phyloP scores from a whole-genome alignment of 1,140 invertebrate species.

The Lepidostoma basale region DNA sequence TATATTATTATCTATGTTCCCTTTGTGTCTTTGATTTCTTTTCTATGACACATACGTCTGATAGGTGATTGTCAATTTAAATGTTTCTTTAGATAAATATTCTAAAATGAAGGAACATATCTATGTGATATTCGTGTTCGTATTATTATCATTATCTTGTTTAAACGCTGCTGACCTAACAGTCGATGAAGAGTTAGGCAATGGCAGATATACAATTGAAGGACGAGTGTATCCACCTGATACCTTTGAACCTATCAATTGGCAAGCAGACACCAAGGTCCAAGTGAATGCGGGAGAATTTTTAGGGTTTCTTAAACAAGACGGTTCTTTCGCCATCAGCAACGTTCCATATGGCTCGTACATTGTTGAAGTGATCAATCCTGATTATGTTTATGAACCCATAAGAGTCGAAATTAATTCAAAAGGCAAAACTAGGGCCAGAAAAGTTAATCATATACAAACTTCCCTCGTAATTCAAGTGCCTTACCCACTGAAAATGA shows the following conservation, averaged over 20 bases:
- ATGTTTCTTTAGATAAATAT: too few species aligned
- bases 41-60: too few species aligned
- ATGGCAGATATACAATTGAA: constrained; percentile 74
- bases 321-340: constrained; percentile 91
- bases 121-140: too few species aligned
- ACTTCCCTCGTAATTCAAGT: constrained; percentile 86
- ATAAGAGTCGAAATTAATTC: constrained; percentile 93
- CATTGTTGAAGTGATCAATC: constrained; percentile 90
- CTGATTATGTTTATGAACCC: constrained; percentile 90
- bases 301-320: constrained; percentile 86
- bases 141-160: neutral
- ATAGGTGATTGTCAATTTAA: too few species aligned
- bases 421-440: constrained; percentile 93
- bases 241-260: constrained; percentile 63
- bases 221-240: constrained; percentile 81
- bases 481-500: constrained; percentile 89
- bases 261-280: constrained; percentile 79
- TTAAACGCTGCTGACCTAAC: constrained; percentile 22
- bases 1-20: too few species aligned
- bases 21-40: too few species aligned
- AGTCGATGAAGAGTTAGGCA: constrained; percentile 63
- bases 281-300: constrained; percentile 88
- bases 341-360: constrained; percentile 94
- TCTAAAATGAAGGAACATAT: too few species aligned
- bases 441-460: constrained; percentile 95